Evolutionary conservation across 1,140 invertebrate species (phyloP).

Genomic region (Lordiphosa clarofinis): DNA sequence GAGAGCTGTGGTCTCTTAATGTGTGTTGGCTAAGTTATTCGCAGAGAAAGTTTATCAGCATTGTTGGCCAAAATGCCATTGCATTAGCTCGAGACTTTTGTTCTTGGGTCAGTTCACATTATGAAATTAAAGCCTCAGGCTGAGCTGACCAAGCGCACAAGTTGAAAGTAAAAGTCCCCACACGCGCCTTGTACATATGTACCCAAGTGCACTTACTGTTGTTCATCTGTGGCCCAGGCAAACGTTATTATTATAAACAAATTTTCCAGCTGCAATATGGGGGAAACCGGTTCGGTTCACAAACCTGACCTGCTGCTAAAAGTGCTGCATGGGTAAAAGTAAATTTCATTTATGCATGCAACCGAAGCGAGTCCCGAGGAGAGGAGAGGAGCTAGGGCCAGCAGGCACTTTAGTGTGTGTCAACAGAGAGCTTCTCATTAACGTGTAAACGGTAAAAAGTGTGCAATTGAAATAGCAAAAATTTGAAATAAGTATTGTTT

Average conservation of each 20-base stretch:
- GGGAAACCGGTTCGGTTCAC: constrained; percentile 47
- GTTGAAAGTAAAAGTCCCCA: constrained; percentile 59
- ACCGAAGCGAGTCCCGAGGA: constrained; percentile 1
- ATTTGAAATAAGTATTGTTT: no score
- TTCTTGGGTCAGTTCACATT: constrained; percentile 15
- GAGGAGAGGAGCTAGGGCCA: neutral
- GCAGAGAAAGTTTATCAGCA: constrained; percentile 61
- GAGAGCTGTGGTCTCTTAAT: constrained; percentile 19
- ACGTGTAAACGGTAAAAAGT: no score
- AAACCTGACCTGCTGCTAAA: constrained; percentile 55
- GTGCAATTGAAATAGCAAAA: no score
- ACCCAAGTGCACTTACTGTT: constrained; percentile 45
- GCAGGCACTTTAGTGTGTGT: no score
- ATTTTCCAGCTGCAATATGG: constrained; percentile 54
- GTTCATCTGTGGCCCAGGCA: constrained; percentile 22
- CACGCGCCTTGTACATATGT: neutral
- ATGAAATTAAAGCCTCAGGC: constrained; percentile 33
- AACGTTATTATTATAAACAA: constrained; percentile 58
- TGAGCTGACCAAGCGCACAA: neutral
- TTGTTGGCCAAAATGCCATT: constrained; percentile 48
- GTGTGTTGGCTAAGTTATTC: constrained; percentile 50
- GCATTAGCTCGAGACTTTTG: constrained; percentile 32
- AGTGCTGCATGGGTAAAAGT: constrained; percentile 48
- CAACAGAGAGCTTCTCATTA: no score
- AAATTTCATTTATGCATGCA: constrained; percentile 46